A percentile compares a stretch with the other conserved stretches of the same genome.
Conservation (phyloP, 2,888 invertebrate species). For the Tolmerus cingulatus region DNA sequence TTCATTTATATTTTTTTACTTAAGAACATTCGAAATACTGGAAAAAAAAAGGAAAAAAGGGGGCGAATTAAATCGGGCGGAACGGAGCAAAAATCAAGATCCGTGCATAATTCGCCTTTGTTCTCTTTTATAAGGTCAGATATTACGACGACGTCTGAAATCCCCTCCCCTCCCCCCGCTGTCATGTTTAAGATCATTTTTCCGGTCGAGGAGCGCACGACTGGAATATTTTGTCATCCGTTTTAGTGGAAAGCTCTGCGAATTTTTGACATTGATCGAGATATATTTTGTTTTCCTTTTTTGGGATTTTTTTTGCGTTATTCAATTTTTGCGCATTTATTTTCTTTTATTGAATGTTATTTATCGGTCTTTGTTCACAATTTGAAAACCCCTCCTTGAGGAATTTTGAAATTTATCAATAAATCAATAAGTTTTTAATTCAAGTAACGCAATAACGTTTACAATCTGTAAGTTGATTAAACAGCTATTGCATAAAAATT, state of each 20-base stretch:
- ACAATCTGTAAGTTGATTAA: not conserved
- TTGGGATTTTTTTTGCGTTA: not conserved
- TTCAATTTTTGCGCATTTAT: not conserved
- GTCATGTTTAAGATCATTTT: constrained; percentile 13
- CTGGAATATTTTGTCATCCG: not conserved
- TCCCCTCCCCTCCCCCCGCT: not conserved
- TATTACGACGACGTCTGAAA: not conserved
- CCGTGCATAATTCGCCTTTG: constrained; percentile 40
- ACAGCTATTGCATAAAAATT: no score
- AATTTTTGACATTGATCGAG: constrained; percentile 26
- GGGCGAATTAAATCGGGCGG: constrained; percentile 23
- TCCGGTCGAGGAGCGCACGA: constrained; percentile 30
- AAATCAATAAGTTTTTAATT: not conserved
- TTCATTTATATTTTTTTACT: not conserved
- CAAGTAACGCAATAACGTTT: not conserved
- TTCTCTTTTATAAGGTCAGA: constrained; percentile 32
- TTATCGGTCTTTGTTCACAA: not conserved
- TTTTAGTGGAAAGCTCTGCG: not conserved
- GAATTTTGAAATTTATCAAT: not conserved
- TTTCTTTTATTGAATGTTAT: not conserved
- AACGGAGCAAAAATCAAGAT: constrained; percentile 37
- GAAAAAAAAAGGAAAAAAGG: not conserved
- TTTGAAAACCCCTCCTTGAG: not conserved
- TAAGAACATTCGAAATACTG: not conserved
- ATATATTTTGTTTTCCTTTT: not conserved